Percentiles rank a stretch among this genome's conserved stretches.
Evolutionary conservation across 1,140 invertebrate species (phyloP).

Genomic region (Drosophila eugracilis): DNA sequence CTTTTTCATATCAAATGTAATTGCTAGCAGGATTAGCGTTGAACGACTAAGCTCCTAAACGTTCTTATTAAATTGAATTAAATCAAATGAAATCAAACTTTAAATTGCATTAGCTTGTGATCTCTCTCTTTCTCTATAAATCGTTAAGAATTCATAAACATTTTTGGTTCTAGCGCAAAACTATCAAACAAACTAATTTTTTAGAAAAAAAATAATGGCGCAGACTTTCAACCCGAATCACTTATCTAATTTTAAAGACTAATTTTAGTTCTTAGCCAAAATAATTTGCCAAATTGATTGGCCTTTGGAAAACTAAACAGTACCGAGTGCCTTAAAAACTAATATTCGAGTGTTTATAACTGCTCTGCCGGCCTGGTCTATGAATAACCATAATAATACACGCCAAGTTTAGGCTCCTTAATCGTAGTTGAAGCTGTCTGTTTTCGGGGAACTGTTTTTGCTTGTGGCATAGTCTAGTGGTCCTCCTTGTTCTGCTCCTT

Average conservation of each 20-base stretch:
- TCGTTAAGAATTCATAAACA: too few species aligned
- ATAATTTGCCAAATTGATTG: not conserved
- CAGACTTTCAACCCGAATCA: too few species aligned
- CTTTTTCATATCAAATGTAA: not conserved
- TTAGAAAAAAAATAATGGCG: too few species aligned
- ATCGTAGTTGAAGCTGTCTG: constrained; percentile 12
- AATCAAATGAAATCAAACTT: not conserved
- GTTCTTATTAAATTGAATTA: not conserved
- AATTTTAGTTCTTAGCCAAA: not conserved
- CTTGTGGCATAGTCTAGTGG: constrained; percentile 1
- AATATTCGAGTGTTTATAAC: not conserved
- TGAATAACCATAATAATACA: constrained; percentile 35
- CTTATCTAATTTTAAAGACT: not conserved
- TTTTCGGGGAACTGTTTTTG: not conserved
- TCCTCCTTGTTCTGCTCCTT: not conserved
- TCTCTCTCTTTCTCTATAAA: too few species aligned
- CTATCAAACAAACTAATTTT: too few species aligned
- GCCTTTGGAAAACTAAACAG: constrained; percentile 3
- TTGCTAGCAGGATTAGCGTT: not conserved
- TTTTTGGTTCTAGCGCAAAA: constrained; percentile 6
- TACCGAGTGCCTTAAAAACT: constrained; percentile 1
- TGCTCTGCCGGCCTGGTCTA: constrained; percentile 24
- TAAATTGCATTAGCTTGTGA: too few species aligned
- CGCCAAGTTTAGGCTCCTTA: not conserved
- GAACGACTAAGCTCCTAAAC: constrained; percentile 2